Base-by-base conservation (phyloP, 1,140 invertebrate species). In the Bombus soroeensis region DNA sequence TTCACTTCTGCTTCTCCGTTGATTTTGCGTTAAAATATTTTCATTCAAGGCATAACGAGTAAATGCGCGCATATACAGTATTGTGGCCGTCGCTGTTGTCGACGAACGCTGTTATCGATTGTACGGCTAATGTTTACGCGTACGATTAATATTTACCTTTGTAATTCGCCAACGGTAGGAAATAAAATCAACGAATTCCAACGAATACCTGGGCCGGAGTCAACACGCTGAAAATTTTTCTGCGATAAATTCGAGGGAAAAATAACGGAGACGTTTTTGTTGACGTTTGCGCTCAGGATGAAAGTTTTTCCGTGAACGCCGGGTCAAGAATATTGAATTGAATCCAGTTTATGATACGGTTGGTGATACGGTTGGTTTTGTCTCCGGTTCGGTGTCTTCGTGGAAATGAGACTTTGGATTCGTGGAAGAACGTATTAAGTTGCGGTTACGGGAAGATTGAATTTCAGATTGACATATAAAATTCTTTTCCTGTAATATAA, bases 171-270 rank as follows among this genome's bases (percentile, higher is more conserved):
- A 53, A 57, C n/a, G 28, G 34, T 12, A 10, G 22, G 37, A 57
- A 41, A 39, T 32, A 37, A 64, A 83, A 77, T 83, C 57, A 53
- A 64, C 73, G 79, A 72, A 81, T 72, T 71, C 9, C 34, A 13
- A 34, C 28, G 68, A 18, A 18, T 12, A 5, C 66, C 68, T 71
- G 10, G 37, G 5, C 39, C 39, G 41, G 6, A 34, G 4, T 75
- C 43, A 22, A 53, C 3, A 13, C 28, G 57, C 2, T 41, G 37
- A 18, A 43, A 64, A 64, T 78, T 41, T 78, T 64, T 62, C 28
- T 10, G 8, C n/a, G 64, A 53, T 25, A 4, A 18, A 10, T 28
- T n/a, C 12, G 15, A 9, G 57, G 59, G 39, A 43, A 64, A 57
- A 34, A 53, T 59, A 77, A 34, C 15, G 28, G 41, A 34, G 25